A percentile compares a stretch with the other conserved stretches of the same genome.
Conservation (phyloP, 1,140 invertebrate species). For the Laupala kohalensis region DNA sequence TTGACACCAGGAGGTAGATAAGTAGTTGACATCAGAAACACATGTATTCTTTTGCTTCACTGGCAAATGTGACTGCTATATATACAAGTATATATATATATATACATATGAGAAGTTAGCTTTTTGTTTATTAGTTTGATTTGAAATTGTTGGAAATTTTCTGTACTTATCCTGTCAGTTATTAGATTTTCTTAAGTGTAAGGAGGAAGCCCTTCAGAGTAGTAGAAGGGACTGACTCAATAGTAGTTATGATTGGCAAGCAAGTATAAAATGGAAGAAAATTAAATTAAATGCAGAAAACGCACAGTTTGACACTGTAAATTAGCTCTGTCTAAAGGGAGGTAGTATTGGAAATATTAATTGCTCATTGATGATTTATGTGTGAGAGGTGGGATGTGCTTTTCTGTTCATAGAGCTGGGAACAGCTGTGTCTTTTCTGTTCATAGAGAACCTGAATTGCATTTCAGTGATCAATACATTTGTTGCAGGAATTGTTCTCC, state of each 20-base stretch:
- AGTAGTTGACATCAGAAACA: neutral
- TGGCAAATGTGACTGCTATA: neutral
- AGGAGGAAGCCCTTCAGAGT: neutral
- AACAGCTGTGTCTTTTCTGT: neutral
- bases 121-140: neutral
- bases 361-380: neutral
- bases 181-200: neutral
- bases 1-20: neutral
- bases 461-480: neutral
- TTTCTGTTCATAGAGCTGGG: no score
- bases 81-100: neutral
- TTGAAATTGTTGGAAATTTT: neutral
- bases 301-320: neutral
- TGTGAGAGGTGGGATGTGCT: neutral
- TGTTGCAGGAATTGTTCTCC: neutral
- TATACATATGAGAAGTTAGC: neutral
- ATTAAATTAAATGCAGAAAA: neutral
- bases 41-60: neutral
- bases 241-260: neutral
- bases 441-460: neutral
- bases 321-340: neutral
- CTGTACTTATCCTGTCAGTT: neutral
- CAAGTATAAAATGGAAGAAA: neutral
- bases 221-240: neutral
- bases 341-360: neutral